Conservation (phyloP, 2,888 invertebrate species). For the Ellobium chinense region DNA sequence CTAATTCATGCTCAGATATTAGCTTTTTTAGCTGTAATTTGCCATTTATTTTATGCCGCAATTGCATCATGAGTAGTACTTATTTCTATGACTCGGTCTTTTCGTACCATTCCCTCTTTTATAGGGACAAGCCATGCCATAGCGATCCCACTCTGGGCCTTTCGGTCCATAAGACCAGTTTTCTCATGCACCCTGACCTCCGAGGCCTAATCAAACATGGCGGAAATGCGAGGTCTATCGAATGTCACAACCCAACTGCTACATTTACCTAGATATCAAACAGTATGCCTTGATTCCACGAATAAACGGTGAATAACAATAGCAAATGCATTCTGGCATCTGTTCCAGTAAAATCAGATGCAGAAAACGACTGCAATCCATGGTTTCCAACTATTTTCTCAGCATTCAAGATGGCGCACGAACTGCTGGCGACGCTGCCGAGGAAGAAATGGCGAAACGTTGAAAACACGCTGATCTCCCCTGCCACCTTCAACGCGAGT, state of each 20-base stretch:
- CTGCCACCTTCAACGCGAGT: conserved; percentile 20
- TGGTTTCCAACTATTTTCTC: background rate
- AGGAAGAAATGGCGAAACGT: conserved; percentile 36
- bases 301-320: no score
- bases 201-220: conserved; percentile 16
- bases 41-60: no score
- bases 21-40: no score
- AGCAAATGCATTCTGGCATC: no score
- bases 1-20: no score
- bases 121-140: no score
- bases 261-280: background rate
- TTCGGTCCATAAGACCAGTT: conserved; percentile 19
- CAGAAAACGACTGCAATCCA: background rate
- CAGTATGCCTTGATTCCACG: no score
- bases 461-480: conserved; percentile 46
- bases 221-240: conserved; percentile 2
- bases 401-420: conserved; percentile 40
- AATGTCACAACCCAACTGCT: background rate
- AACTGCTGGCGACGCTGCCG: conserved; percentile 22
- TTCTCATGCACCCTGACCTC: conserved; percentile 29
- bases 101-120: no score
- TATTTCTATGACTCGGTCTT: no score
- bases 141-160: no score
- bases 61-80: no score
- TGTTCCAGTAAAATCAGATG: no score